Conservation (phyloP, 92 coral and sea anemone genomes). For the Paragorgia papillata region DNA sequence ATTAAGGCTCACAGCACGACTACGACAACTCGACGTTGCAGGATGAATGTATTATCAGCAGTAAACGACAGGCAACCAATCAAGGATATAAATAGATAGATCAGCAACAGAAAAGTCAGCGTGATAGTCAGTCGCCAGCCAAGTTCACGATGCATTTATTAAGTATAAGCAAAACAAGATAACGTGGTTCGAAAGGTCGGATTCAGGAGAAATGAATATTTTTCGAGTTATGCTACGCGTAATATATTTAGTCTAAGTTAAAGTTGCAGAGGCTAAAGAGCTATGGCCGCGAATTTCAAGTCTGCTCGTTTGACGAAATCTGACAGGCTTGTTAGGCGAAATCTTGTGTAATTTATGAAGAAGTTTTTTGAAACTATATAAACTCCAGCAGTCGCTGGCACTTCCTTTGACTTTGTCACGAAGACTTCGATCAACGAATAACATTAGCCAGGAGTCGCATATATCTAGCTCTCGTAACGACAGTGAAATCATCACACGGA, state of each 20-base stretch:
- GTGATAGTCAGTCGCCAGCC: not conserved
- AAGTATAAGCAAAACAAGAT: conserved; percentile 3
- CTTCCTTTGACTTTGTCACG: too few species aligned
- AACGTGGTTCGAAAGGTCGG: too few species aligned
- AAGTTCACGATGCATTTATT: not conserved
- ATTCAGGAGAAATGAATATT: too few species aligned
- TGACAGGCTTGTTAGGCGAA: not conserved
- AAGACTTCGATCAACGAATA: too few species aligned
- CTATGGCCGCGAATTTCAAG: not conserved
- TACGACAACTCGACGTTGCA: not conserved
- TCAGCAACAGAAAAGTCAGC: not conserved
- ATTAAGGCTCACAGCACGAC: not conserved
- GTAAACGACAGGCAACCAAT: not conserved
- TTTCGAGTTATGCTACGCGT: too few species aligned
- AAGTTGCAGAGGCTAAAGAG: not conserved
- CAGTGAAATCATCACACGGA: too few species aligned
- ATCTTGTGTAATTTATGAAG: not conserved
- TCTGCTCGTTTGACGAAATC: not conserved
- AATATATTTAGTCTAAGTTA: too few species aligned
- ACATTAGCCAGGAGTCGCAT: too few species aligned
- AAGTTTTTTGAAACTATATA: not conserved
- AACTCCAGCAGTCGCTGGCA: too few species aligned
- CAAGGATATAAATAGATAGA: not conserved
- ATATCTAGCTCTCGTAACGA: too few species aligned
- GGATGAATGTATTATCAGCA: not conserved